phyloP scores from a whole-genome alignment of 2,888 invertebrate species.

The Hipparchia sbordonii region DNA sequence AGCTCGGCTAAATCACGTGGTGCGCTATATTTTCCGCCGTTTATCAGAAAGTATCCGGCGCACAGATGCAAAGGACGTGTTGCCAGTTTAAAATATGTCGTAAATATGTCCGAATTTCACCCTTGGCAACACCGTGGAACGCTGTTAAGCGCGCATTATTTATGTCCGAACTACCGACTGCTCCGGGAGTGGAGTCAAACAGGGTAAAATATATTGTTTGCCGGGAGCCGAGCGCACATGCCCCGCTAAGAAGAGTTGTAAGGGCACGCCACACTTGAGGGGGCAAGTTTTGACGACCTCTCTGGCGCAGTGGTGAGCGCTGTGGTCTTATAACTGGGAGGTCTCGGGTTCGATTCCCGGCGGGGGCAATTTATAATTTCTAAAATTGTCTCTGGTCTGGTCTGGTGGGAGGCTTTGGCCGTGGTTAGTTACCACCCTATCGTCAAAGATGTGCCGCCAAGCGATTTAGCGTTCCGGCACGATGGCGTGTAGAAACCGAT shows the following conservation, averaged over 20 bases:
- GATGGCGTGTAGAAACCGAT: too few relatives aligned
- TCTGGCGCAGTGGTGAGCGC: too few relatives aligned
- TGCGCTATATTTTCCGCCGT: constrained; percentile 4
- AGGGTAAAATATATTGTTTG: constrained; percentile 46
- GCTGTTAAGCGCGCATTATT: constrained; percentile 44
- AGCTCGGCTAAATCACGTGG: neutral
- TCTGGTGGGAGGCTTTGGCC: too few relatives aligned
- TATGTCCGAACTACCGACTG: constrained; percentile 39
- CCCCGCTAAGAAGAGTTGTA: constrained; percentile 28
- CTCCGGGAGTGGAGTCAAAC: constrained; percentile 41
- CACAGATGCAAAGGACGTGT: constrained; percentile 40
- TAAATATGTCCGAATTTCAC: constrained; percentile 42
- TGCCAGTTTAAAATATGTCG: constrained; percentile 40
- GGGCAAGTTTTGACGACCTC: neutral
- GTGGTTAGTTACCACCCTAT: too few relatives aligned
- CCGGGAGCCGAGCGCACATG: constrained; percentile 40
- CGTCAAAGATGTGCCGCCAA: too few relatives aligned
- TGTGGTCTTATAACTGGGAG: too few relatives aligned
- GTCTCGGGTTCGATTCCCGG: too few relatives aligned
- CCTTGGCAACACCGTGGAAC: constrained; percentile 37
- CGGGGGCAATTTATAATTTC: too few relatives aligned
- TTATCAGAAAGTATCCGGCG: constrained; percentile 22
- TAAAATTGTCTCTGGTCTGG: too few relatives aligned
- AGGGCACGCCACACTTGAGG: constrained; percentile 19
- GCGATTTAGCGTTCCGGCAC: too few relatives aligned